phyloP scores from a whole-genome alignment of 2,888 invertebrate species.

The Platerodrilus igneus region DNA sequence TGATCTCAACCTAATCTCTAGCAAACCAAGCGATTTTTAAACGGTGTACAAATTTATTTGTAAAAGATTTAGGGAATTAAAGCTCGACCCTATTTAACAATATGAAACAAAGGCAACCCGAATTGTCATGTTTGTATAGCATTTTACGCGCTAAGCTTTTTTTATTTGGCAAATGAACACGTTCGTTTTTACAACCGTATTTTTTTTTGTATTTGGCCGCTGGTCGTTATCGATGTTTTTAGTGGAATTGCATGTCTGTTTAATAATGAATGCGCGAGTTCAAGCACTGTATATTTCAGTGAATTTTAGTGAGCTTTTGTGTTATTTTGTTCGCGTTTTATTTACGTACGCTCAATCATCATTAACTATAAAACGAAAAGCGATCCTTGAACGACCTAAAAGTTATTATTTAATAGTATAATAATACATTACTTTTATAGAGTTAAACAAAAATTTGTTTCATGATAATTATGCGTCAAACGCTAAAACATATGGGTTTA shows the following conservation, averaged over 20 bases:
- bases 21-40: conserved; percentile 17
- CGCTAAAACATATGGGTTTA: conserved; percentile 42
- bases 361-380: too few relatives aligned
- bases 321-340: conserved; percentile 34
- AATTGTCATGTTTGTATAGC: conserved; percentile 24
- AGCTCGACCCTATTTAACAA: conserved; percentile 16
- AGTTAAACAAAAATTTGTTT: too few relatives aligned
- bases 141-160: conserved; percentile 17
- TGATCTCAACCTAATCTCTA: conserved; percentile 10
- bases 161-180: conserved; percentile 24
- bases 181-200: conserved; percentile 21
- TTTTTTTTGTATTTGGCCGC: conserved; percentile 35
- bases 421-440: too few relatives aligned
- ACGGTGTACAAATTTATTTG: conserved; percentile 10
- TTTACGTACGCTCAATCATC: conserved; percentile 25
- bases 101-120: too few relatives aligned
- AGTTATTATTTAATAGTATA: too few relatives aligned
- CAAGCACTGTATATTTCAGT: conserved; percentile 43
- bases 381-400: too few relatives aligned
- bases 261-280: conserved; percentile 25
- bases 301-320: conserved; percentile 44
- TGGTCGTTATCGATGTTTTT: conserved; percentile 48
- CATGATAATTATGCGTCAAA: too few relatives aligned
- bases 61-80: conserved; percentile 20
- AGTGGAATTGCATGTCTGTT: conserved; percentile 43